Evolutionary conservation across 2,888 invertebrate genomes (phyloP).

Genomic region (Leptopterna dolabrata): DNA sequence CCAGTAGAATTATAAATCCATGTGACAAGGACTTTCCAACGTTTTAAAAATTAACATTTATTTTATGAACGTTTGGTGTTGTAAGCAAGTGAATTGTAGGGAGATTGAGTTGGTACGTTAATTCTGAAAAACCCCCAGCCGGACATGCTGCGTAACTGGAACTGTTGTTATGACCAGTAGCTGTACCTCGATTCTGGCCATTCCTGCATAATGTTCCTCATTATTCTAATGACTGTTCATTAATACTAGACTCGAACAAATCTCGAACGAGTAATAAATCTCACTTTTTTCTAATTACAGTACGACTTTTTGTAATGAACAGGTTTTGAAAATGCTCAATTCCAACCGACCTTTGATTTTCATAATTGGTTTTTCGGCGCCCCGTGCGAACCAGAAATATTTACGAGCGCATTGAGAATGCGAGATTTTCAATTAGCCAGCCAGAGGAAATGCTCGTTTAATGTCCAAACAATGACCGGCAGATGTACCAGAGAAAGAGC

Average conservation of each 20-base stretch:
- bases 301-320: not conserved
- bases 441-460: constrained; percentile 20
- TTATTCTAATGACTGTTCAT: not conserved
- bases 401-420: not conserved
- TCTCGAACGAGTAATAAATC: not conserved
- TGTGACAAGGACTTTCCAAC: no score
- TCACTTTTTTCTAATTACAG: not conserved
- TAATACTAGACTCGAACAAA: not conserved
- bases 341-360: not conserved
- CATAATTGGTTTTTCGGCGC: not conserved
- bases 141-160: no score
- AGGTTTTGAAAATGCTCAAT: not conserved
- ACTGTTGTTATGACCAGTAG: no score
- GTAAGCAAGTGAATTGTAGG: no score
- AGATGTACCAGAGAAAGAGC: not conserved
- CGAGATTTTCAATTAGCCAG: not conserved
- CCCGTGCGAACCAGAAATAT: not conserved
- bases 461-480: constrained; percentile 38
- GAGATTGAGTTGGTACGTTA: no score
- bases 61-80: no score
- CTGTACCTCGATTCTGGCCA: no score
- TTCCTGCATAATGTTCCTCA: no score
- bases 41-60: no score
- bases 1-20: no score
- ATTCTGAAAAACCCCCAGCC: no score